Conservation (phyloP, 2,888 invertebrate genomes). For the Leucophenga maculata region DNA sequence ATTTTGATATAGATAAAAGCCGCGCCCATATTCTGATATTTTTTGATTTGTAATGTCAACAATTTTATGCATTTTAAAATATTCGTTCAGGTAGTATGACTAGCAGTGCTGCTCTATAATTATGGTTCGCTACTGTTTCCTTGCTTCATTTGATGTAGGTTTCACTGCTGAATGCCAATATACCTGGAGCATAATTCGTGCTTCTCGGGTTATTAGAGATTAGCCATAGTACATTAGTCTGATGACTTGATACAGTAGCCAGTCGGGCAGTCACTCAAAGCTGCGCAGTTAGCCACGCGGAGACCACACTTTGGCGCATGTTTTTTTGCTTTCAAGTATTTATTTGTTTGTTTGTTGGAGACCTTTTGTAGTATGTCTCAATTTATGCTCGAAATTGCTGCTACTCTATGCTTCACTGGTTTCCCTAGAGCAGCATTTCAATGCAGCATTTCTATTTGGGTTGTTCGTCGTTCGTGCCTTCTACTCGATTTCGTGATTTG, state of each 20-base stretch:
- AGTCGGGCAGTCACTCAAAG: background rate
- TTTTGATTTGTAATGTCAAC: too few relatives aligned
- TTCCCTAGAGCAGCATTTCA: background rate
- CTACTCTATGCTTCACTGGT: background rate
- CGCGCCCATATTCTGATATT: too few relatives aligned
- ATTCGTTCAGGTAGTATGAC: too few relatives aligned
- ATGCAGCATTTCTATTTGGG: background rate
- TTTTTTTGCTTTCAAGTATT: too few relatives aligned
- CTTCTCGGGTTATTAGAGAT: slow-evolving; percentile 16
- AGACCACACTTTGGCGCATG: slow-evolving; percentile 13
- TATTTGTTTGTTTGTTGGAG: background rate
- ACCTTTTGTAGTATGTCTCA: slow-evolving; percentile 17
- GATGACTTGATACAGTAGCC: too few relatives aligned
- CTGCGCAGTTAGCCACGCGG: slow-evolving; percentile 6
- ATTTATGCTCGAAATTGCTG: slow-evolving; percentile 10
- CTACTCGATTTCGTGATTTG: slow-evolving; percentile 34
- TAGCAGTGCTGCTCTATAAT: too few relatives aligned
- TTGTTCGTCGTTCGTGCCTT: slow-evolving; percentile 12
- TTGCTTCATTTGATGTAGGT: slow-evolving; percentile 7
- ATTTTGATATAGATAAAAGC: too few relatives aligned
- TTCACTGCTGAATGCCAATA: background rate
- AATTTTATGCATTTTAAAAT: too few relatives aligned
- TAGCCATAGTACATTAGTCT: slow-evolving; percentile 8
- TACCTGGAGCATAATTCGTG: slow-evolving; percentile 9
- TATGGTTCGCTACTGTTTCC: background rate